Percentiles rank a stretch among this genome's conserved stretches.
Conservation (phyloP, 2,888 invertebrate species). For the Catotricha subobsoleta region DNA sequence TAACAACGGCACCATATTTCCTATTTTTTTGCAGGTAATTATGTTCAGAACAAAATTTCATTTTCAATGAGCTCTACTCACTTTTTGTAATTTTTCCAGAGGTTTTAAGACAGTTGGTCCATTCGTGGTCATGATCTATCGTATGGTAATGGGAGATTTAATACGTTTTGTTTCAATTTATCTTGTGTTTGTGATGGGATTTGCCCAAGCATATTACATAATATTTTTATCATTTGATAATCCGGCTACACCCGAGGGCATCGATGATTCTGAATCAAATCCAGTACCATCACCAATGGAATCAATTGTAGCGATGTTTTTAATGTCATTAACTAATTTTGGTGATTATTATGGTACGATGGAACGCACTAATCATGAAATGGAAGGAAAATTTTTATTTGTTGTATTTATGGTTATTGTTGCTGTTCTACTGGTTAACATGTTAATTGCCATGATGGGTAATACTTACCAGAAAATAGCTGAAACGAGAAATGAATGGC, state of each 20-base stretch:
- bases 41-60: background rate
- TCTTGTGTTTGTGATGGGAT: slow-evolving; percentile 90
- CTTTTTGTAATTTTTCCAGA: slow-evolving; percentile 34
- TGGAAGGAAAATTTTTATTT: slow-evolving; percentile 80
- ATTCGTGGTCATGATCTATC: slow-evolving; percentile 99
- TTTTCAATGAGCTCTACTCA: background rate
- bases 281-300: slow-evolving; percentile 86
- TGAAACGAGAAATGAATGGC: slow-evolving; percentile 95
- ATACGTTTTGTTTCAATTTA: slow-evolving; percentile 92
- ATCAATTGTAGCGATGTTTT: slow-evolving; percentile 93
- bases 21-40: slow-evolving; percentile 83
- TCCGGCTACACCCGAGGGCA: slow-evolving; percentile 62
- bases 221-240: slow-evolving; percentile 79
- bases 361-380: slow-evolving; percentile 71
- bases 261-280: slow-evolving; percentile 64
- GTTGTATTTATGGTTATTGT: slow-evolving; percentile 97
- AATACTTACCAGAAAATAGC: slow-evolving; percentile 97
- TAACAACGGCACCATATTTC: slow-evolving; percentile 92
- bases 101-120: slow-evolving; percentile 97
- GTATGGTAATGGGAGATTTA: slow-evolving; percentile 94
- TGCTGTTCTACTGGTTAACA: slow-evolving; percentile 85
- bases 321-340: slow-evolving; percentile 95
- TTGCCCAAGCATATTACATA: slow-evolving; percentile 91
- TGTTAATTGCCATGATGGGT: slow-evolving; percentile 37
- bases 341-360: slow-evolving; percentile 87